Percentiles rank a stretch among this genome's conserved stretches.
phyloP scores from a whole-genome alignment of 2,888 invertebrate genomes.

The Proisotoma minuta region DNA sequence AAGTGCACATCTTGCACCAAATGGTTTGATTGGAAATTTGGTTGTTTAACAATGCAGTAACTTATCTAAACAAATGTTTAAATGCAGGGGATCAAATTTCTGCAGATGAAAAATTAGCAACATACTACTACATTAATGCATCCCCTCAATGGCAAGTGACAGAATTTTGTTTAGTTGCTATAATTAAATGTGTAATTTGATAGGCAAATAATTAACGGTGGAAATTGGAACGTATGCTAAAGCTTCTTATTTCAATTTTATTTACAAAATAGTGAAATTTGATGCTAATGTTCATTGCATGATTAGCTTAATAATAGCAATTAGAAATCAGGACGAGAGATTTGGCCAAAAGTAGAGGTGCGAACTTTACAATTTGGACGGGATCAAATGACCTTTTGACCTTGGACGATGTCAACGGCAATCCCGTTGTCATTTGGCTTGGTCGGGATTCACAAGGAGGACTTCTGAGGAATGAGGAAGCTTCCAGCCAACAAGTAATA shows the following conservation, averaged over 20 bases:
- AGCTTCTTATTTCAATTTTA: too few relatives aligned
- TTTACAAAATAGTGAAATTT: too few relatives aligned
- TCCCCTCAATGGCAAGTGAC: conserved; percentile 69
- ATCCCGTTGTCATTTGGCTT: conserved; percentile 50
- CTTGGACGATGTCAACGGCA: conserved; percentile 53
- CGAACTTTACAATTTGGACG: conserved; percentile 54
- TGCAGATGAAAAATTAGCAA: conserved; percentile 57
- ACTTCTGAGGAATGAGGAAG: too few relatives aligned
- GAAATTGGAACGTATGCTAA: conserved; percentile 57
- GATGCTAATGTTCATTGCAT: too few relatives aligned
- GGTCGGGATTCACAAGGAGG: conserved; percentile 38
- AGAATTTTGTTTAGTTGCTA: too few relatives aligned
- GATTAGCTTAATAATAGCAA: too few relatives aligned
- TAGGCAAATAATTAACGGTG: conserved; percentile 59
- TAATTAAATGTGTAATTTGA: too few relatives aligned
- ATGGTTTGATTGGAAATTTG: too few relatives aligned
- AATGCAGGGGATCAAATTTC: conserved; percentile 64
- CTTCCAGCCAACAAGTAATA: too few relatives aligned
- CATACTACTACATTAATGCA: conserved; percentile 62
- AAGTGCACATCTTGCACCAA: conserved; percentile 61
- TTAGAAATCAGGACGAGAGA: conserved; percentile 55
- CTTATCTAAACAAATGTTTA: too few relatives aligned
- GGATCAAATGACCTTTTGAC: conserved; percentile 60
- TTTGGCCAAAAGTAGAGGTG: conserved; percentile 51
- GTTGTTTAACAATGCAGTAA: too few relatives aligned